Percentiles rank a stretch among this genome's conserved stretches.
Conservation (phyloP, 2,113 vertebrate species). For the Barbus barbus region DNA sequence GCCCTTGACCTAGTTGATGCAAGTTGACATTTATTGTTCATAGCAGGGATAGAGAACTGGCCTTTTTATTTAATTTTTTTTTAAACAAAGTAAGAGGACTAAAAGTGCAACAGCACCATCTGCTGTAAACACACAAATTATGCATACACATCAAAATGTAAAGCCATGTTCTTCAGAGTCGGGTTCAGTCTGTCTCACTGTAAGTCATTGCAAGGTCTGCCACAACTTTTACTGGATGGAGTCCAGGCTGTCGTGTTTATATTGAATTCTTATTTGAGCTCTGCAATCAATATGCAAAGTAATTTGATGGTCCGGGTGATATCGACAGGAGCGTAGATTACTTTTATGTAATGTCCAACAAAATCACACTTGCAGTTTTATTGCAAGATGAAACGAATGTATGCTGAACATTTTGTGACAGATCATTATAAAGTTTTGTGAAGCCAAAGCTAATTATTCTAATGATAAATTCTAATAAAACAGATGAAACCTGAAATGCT, state of each 20-base stretch:
- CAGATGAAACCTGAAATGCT: not conserved
- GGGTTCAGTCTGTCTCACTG: not conserved
- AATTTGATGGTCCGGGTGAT: not conserved
- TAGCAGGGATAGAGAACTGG: slow-evolving; percentile 60
- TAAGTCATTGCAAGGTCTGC: slow-evolving; percentile 24
- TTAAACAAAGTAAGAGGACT: not conserved
- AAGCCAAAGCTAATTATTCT: not conserved
- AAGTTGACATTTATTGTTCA: slow-evolving; percentile 72
- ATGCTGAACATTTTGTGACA: not conserved
- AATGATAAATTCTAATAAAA: not conserved
- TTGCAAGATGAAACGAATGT: not conserved
- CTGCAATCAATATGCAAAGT: slow-evolving; percentile 3
- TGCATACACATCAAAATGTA: not conserved
- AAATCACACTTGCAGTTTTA: slow-evolving; percentile 4
- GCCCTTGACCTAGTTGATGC: slow-evolving; percentile 75
- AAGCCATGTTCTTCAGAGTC: not conserved
- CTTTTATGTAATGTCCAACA: not conserved
- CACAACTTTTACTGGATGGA: not conserved
- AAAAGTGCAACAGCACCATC: slow-evolving; percentile 74
- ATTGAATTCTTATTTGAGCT: slow-evolving; percentile 30
- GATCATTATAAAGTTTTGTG: not conserved
- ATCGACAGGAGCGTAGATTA: slow-evolving; percentile 15
- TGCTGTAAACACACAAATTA: slow-evolving; percentile 55
- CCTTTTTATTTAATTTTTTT: slow-evolving; percentile 61
- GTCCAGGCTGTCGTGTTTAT: slow-evolving; percentile 27